Base-by-base conservation (phyloP, 2,888 invertebrate species). In the Aspidiotus rigidus region DNA sequence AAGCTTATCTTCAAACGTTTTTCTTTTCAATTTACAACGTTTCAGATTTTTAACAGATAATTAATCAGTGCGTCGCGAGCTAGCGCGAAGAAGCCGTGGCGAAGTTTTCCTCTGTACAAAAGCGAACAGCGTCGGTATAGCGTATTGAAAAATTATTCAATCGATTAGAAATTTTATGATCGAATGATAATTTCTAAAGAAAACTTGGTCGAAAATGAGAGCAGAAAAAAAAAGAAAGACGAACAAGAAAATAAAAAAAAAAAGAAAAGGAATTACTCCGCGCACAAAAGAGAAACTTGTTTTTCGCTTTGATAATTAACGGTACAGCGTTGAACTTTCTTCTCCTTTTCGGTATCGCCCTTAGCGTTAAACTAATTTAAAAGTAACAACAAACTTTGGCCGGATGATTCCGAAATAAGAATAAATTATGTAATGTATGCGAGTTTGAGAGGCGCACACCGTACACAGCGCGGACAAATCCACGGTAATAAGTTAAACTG, bases 391-490 rank as follows among this genome's bases (percentile, higher is more conserved):
- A 59, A 59, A 59, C 28, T 59, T 59, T 17, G 16, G 59, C 28
- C 59, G 28, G 59, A 59, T 28, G 59, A 59, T 59, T 59, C 39
- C 59, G 59, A 59, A 59, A 59, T 59, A 59, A 59, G 39, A 59
- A 59, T 59, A 59, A 59, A 59, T 59, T 59, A 59, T 59, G 59
- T 59, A 59, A 59, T 59, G 39, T 59, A 59, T 28, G 59, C 59
- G 59, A 59, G 39, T 59, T 59, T 39, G 59, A 59, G 28, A 59
- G 28, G 59, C 59, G 28, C 16, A 39, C 59, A 13, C 13, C 49
- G 10, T 28, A 13, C 13, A 13, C 39, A 39, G 59, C 28, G 59
- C 7, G 16, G 10, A 28, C 28, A 28, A 28, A 28, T 28, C 28
- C 28, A 11, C 39, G 1, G 59, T 59, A 59, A 59, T 59, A 16